Evolutionary conservation across 2,113 vertebrate genomes (phyloP).

Genomic region (Henicopernis longicauda): DNA sequence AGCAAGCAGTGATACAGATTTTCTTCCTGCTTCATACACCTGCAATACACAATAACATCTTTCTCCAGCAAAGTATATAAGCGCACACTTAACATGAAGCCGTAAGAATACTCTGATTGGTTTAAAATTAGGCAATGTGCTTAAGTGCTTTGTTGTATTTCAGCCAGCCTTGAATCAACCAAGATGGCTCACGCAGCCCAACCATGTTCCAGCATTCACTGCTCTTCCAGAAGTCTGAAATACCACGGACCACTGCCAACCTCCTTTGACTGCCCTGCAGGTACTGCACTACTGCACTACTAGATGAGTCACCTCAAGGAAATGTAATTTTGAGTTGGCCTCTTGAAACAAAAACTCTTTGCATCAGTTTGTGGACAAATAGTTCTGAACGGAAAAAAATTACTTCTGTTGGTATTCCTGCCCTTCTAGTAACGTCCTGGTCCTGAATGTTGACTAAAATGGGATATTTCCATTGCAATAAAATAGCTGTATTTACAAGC

Average conservation of each 20-base stretch:
- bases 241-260: not conserved
- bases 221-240: not conserved
- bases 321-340: not conserved
- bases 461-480: not conserved
- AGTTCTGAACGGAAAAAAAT: not conserved
- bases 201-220: not conserved
- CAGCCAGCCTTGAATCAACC: not conserved
- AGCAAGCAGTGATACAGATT: not conserved
- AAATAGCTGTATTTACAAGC: not conserved
- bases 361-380: not conserved
- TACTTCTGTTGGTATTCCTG: not conserved
- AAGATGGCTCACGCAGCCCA: not conserved
- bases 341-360: not conserved
- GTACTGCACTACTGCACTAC: not conserved
- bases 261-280: not conserved
- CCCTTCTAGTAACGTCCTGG: not conserved
- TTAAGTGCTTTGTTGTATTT: not conserved
- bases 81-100: fast-evolving
- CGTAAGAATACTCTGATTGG: not conserved
- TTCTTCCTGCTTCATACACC: not conserved
- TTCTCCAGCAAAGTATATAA: not conserved
- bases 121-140: not conserved
- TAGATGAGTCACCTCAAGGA: not conserved
- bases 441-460: not conserved
- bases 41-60: not conserved